These are phyloP conservation scores for Notamacropus eugenii DNA, from an alignment of 2,797 vertebrate species.

Conservation along the genomic window DNA sequence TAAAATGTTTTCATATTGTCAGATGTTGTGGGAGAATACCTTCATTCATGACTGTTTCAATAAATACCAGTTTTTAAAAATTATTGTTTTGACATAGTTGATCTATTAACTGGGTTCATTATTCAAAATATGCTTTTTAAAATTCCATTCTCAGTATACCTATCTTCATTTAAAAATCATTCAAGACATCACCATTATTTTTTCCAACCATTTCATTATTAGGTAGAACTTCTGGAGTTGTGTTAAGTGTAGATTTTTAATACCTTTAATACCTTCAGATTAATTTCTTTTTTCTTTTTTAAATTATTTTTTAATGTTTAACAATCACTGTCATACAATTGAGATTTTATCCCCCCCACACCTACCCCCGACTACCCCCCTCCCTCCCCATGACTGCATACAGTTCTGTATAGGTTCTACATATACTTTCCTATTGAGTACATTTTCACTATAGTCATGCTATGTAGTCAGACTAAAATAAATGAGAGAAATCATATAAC, in stretches of 20 bases:
- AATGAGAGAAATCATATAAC: too few species aligned
- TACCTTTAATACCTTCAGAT: neutral
- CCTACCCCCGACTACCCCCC: too few species aligned
- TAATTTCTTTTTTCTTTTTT: too few species aligned
- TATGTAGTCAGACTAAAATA: too few species aligned
- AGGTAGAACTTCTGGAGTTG: neutral
- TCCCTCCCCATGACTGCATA: too few species aligned
- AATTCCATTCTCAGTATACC: neutral
- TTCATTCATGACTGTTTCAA: neutral
- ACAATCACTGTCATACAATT: too few species aligned
- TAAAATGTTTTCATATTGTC: neutral
- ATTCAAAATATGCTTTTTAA: neutral
- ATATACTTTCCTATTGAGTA: too few species aligned
- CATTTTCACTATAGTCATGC: too few species aligned
- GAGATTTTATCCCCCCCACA: too few species aligned
- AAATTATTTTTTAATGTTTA: too few species aligned
- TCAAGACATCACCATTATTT: neutral
- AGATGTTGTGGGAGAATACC: neutral
- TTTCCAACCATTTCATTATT: neutral
- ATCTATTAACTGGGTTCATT: neutral
- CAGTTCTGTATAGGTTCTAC: too few species aligned
- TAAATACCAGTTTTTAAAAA: neutral
- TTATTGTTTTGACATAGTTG: neutral
- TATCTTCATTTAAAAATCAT: neutral
- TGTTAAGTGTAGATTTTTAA: neutral